Conservation (phyloP, 2,113 vertebrate genomes). For the Aptenodytes forsteri region DNA sequence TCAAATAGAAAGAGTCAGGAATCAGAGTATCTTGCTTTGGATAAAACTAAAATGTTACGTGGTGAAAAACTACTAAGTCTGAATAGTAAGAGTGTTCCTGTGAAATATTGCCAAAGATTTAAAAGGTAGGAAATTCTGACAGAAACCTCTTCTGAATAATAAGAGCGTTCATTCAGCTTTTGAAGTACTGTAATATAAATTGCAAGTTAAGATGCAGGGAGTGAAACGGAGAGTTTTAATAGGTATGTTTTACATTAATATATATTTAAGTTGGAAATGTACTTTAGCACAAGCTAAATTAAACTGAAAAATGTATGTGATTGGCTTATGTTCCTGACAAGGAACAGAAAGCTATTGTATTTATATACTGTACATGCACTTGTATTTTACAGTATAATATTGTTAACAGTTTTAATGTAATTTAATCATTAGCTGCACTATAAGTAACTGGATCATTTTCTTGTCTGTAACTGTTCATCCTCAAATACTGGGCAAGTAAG, state of each 20-base stretch:
- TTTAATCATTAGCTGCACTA: constrained; percentile 12
- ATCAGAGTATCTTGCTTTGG: background rate
- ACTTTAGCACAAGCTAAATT: background rate
- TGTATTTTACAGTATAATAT: constrained; percentile 49
- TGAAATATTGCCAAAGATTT: constrained; percentile 41
- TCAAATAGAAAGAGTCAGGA: background rate
- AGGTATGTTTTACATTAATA: background rate
- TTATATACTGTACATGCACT: constrained; percentile 12
- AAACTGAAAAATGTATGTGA: constrained; percentile 5
- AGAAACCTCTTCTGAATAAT: background rate
- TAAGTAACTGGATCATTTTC: constrained; percentile 28
- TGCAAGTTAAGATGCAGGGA: background rate
- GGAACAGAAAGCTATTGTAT: constrained; percentile 31
- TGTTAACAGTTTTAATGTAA: constrained; percentile 35
- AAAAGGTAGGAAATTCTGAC: background rate
- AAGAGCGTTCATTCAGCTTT: background rate
- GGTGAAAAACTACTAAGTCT: background rate
- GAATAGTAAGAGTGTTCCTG: background rate
- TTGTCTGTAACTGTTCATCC: constrained; percentile 48
- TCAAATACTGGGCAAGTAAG: background rate
- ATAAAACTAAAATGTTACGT: background rate
- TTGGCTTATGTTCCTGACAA: constrained; percentile 24
- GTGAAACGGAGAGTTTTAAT: background rate
- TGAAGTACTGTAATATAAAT: constrained; percentile 20
- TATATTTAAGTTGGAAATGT: constrained; percentile 41